These are phyloP conservation scores for Thalassarche chlororhynchos DNA, from an alignment of 2,113 vertebrate species.

Conservation along the genomic window DNA sequence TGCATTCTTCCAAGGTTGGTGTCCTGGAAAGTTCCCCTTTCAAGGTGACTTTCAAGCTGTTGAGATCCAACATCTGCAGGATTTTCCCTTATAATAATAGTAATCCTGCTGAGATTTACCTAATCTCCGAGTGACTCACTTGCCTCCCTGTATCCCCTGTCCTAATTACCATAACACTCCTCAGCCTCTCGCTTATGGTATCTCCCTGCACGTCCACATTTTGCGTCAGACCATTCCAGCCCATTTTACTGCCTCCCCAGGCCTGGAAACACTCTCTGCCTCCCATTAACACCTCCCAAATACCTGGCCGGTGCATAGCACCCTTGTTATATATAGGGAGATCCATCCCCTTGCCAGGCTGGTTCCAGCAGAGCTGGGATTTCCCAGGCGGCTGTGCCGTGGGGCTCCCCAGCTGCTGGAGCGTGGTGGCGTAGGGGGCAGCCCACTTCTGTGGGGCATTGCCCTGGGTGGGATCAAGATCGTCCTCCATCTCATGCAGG, in stretches of 20 bases:
- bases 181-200: background rate
- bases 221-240: background rate
- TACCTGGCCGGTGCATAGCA: background rate
- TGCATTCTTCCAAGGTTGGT: background rate
- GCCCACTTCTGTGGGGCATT: background rate
- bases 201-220: background rate
- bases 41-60: constrained; percentile 15
- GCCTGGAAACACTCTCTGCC: background rate
- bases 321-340: background rate
- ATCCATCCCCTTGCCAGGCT: background rate
- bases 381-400: background rate
- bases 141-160: background rate
- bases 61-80: constrained; percentile 8
- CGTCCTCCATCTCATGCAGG: background rate
- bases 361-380: background rate
- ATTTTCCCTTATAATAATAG: background rate
- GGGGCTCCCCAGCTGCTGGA: background rate
- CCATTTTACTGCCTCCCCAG: background rate
- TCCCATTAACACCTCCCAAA: background rate
- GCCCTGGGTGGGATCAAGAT: background rate
- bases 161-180: background rate
- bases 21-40: background rate
- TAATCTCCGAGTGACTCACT: constrained; percentile 20
- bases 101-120: constrained; percentile 28
- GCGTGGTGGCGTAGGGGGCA: accelerated